Percentiles rank a stretch among this genome's conserved stretches.
These are phyloP conservation scores for Chlorops oryzae DNA, from an alignment of 1,140 invertebrate species.

Conservation along the genomic window DNA sequence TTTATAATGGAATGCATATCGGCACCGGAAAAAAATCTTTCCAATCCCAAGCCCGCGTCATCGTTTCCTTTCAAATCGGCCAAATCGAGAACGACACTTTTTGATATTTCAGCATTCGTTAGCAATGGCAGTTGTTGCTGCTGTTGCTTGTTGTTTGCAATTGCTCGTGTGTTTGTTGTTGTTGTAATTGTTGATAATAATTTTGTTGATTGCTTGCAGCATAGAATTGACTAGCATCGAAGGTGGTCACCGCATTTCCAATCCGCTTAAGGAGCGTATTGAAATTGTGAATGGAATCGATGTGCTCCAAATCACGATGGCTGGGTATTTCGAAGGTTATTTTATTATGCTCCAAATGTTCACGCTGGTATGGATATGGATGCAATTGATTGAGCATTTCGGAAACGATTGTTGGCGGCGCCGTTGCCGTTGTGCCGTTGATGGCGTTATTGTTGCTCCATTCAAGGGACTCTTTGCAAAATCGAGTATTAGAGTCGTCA, in stretches of 20 bases:
- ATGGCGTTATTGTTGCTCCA: neutral
- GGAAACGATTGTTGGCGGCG: slow-evolving; percentile 13
- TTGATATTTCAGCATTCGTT: slow-evolving; percentile 41
- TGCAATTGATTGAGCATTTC: slow-evolving; percentile 29
- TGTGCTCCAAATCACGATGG: slow-evolving; percentile 39
- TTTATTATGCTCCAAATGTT: slow-evolving; percentile 42
- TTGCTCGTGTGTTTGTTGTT: too few species aligned
- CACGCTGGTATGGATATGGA: slow-evolving; percentile 43
- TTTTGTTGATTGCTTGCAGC: too few species aligned
- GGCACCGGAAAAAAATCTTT: slow-evolving; percentile 23
- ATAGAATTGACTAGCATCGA: slow-evolving; percentile 16
- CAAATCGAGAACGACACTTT: slow-evolving; percentile 39
- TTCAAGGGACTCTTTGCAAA: too few species aligned
- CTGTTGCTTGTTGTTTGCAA: too few species aligned
- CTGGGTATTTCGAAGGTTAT: slow-evolving; percentile 45
- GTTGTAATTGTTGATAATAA: too few species aligned
- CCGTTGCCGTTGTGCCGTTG: slow-evolving; percentile 19
- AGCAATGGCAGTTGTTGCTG: too few species aligned
- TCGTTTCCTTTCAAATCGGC: slow-evolving; percentile 32
- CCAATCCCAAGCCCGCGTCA: slow-evolving; percentile 20
- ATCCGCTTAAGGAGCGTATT: slow-evolving; percentile 36
- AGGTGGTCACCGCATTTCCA: slow-evolving; percentile 29
- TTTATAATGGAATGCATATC: slow-evolving; percentile 43
- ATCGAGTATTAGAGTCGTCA: too few species aligned
- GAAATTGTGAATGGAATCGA: slow-evolving; percentile 39